Percentiles rank a stretch among this genome's conserved stretches.
Evolutionary conservation across 2,888 invertebrate species (phyloP).

Genomic region (Ametastegia equiseti): DNA sequence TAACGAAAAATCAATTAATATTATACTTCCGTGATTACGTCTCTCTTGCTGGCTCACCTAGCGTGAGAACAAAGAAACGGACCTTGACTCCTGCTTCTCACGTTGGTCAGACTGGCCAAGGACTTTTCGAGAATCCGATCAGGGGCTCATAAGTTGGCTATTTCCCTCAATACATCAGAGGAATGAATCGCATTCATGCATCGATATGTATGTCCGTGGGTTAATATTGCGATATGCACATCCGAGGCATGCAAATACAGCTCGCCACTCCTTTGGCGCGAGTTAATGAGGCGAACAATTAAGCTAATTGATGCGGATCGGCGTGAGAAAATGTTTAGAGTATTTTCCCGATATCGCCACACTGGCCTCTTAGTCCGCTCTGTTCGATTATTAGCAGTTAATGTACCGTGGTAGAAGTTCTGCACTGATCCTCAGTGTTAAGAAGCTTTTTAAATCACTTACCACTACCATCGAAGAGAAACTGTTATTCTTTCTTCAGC

Average conservation of each 20-base stretch:
- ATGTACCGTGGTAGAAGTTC: not conserved
- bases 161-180: not conserved
- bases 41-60: not conserved
- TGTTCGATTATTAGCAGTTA: not conserved
- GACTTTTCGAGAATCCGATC: constrained; percentile 9
- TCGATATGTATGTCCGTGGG: constrained; percentile 8
- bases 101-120: constrained; percentile 1
- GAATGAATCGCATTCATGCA: constrained; percentile 30
- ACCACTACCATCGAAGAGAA: not conserved
- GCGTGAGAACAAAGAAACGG: not conserved
- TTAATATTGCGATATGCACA: not conserved
- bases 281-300: constrained; percentile 39
- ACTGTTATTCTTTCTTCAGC: not conserved
- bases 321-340: constrained; percentile 34
- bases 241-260: not conserved
- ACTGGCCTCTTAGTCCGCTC: not conserved
- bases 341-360: not conserved
- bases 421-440: not conserved
- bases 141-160: constrained; percentile 10
- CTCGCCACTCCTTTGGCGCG: constrained; percentile 27
- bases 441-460: not conserved
- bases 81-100: constrained; percentile 22
- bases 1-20: too few species aligned
- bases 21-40: not conserved
- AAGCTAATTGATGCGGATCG: constrained; percentile 38